Base-by-base conservation (phyloP, 2,888 invertebrate genomes). In the Callyntrura sp. region DNA sequence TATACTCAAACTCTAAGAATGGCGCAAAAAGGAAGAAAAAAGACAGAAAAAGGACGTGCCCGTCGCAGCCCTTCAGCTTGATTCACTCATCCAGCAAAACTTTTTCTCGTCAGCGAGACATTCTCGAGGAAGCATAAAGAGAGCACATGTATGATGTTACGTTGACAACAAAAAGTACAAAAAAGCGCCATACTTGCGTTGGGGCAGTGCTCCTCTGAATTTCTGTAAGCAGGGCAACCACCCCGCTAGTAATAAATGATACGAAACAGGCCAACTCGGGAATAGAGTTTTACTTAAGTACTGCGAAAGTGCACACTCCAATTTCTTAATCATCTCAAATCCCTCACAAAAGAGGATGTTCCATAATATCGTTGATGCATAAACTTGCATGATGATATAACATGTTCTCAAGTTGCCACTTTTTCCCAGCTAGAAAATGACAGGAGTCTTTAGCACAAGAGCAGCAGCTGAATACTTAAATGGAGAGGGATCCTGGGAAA, bases 1-100 rank as follows among this genome's bases (percentile, higher is more conserved):
- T 28, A 28, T 6, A 68, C 28, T 68, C 28, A n/a, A 35, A 35
- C 28, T 11, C n/a, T 65, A n/a, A 35, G 28, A 35, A 20, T 6
- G 68, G 8, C 6, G 65, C 28, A 25, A 3, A 65, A 65, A 2
- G 57, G 8, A 65, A 55, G 55, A 55, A 55, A 55, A 55, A 17
- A 35, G 68, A 68, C 35, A 68, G 14, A 78, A 70, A 88, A 88
- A 91, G 88, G 88, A 88, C 85, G 90, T 35, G 6, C 35, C 6
- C 35, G 35, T 62, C 88, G 88, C 88, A 85, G 88, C 88, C 90
- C 90, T 85, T 88, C 85, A 85, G 76, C 43, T 78, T 68, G 73
- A 81, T 35, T 35, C 35, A 35, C 35, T 86, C 35, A 35, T 60
- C 60, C 23, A 23, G 9, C 88, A 73, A 62, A 60, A 86, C 43